Percentiles rank a stretch among this genome's conserved stretches.
phyloP scores from a whole-genome alignment of 2,888 invertebrate genomes.

The Buathra laborator region DNA sequence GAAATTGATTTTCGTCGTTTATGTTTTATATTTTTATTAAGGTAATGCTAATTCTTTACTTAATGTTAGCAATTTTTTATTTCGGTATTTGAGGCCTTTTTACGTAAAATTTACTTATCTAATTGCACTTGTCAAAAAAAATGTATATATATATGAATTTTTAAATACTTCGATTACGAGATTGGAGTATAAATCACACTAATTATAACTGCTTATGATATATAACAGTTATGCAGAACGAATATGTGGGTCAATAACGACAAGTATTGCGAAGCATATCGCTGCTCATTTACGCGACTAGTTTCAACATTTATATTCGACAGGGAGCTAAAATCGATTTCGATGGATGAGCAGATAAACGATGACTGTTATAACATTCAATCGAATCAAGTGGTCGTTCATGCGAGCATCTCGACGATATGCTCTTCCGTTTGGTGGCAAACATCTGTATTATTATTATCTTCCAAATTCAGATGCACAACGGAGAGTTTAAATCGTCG shows the following conservation, averaged over 20 bases:
- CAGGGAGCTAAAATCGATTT: conserved; percentile 46
- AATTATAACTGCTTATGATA: conserved; percentile 14
- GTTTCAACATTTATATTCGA: conserved; percentile 57
- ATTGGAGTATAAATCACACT: background rate
- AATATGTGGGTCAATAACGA: conserved; percentile 55
- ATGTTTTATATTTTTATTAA: no score
- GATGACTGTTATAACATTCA: conserved; percentile 38
- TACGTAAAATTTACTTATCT: no score
- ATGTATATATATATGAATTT: no score
- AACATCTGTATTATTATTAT: conserved; percentile 58
- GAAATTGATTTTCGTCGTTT: no score
- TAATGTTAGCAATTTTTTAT: no score
- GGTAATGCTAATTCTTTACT: no score
- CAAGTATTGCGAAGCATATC: conserved; percentile 30
- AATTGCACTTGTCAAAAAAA: background rate
- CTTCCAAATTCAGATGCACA: conserved; percentile 61
- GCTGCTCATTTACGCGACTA: conserved; percentile 37
- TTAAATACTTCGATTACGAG: background rate
- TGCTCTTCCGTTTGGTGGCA: conserved; percentile 36
- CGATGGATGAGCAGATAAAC: conserved; percentile 61
- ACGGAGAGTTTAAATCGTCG: conserved; percentile 14
- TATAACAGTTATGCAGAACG: conserved; percentile 33
- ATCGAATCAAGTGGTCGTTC: conserved; percentile 50
- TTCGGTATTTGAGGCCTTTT: no score
- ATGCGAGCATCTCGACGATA: conserved; percentile 49